A percentile compares a stretch with the other conserved stretches of the same genome.
Evolutionary conservation across 2,797 vertebrate species (phyloP).

Genomic region (Avahi laniger): DNA sequence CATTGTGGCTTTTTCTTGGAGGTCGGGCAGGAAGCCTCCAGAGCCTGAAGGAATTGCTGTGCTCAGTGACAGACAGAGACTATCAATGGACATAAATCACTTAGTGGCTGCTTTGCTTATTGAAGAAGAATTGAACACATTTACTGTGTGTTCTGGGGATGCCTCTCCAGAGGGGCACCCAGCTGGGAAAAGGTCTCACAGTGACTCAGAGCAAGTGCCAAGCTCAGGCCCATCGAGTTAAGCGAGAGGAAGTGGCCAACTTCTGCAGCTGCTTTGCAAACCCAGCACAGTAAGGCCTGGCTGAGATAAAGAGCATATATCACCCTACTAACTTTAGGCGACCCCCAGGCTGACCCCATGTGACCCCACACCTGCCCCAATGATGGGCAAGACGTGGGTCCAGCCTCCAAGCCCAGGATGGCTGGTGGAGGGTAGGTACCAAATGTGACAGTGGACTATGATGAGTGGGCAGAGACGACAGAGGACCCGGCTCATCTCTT

Average conservation of each 20-base stretch:
- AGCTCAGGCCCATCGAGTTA: not conserved
- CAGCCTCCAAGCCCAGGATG: not conserved
- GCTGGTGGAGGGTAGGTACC: not conserved
- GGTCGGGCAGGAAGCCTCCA: conserved; percentile 48
- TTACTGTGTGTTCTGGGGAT: not conserved
- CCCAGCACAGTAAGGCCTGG: not conserved
- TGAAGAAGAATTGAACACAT: not conserved
- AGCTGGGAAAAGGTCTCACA: not conserved
- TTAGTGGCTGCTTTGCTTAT: not conserved
- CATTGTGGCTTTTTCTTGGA: conserved; percentile 56
- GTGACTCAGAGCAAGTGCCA: not conserved
- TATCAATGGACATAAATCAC: not conserved
- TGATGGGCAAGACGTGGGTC: not conserved
- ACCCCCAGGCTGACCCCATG: not conserved
- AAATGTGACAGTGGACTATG: fast-evolving
- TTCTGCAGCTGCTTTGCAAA: not conserved
- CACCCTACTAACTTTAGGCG: not conserved
- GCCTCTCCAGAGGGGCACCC: not conserved
- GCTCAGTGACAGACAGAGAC: conserved; percentile 45
- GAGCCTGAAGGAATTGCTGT: conserved; percentile 39
- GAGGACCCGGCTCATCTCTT: not conserved
- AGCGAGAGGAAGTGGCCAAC: not conserved
- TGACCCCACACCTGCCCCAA: not conserved
- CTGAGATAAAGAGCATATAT: not conserved
- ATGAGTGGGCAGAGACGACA: not conserved